phyloP scores from a whole-genome alignment of 2,888 invertebrate species.

The Gymnoscelis rufifasciata region DNA sequence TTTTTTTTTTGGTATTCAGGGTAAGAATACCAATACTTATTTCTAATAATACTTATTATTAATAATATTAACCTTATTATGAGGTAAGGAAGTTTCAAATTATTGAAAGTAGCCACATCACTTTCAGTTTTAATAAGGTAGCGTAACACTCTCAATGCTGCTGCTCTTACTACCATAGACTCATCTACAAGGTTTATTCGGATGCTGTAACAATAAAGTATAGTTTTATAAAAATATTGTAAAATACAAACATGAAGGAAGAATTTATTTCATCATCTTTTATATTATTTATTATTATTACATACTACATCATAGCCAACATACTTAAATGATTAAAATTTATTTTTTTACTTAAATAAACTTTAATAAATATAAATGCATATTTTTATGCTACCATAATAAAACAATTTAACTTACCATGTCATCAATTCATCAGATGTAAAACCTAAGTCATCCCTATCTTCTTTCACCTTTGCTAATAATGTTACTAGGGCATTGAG shows the following conservation, averaged over 20 bases:
- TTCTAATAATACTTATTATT: too few relatives aligned
- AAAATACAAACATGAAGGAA: too few relatives aligned
- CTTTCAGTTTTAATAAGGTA: conserved; percentile 88
- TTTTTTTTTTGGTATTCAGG: too few relatives aligned
- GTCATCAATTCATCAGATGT: conserved; percentile 86
- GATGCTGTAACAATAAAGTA: conserved; percentile 82
- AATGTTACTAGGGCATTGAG: conserved; percentile 93
- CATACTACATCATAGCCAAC: too few relatives aligned
- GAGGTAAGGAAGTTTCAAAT: conserved; percentile 90
- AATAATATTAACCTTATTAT: conserved; percentile 83
- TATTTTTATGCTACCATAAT: too few relatives aligned
- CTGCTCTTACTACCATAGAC: conserved; percentile 93
- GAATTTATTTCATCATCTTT: too few relatives aligned
- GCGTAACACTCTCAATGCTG: conserved; percentile 90
- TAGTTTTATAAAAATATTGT: not conserved
- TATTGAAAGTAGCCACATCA: conserved; percentile 88
- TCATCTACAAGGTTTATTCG: conserved; percentile 91
- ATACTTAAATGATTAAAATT: too few relatives aligned
- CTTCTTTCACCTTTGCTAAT: conserved; percentile 76
- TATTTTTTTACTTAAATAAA: too few relatives aligned
- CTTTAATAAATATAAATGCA: too few relatives aligned
- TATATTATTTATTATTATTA: too few relatives aligned
- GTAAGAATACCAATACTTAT: too few relatives aligned
- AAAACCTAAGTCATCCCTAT: conserved; percentile 83
- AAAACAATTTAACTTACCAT: conserved; percentile 59